A percentile compares a stretch with the other conserved stretches of the same genome.
phyloP scores from a whole-genome alignment of 2,888 invertebrate species.

The Hyppa rectilinea region DNA sequence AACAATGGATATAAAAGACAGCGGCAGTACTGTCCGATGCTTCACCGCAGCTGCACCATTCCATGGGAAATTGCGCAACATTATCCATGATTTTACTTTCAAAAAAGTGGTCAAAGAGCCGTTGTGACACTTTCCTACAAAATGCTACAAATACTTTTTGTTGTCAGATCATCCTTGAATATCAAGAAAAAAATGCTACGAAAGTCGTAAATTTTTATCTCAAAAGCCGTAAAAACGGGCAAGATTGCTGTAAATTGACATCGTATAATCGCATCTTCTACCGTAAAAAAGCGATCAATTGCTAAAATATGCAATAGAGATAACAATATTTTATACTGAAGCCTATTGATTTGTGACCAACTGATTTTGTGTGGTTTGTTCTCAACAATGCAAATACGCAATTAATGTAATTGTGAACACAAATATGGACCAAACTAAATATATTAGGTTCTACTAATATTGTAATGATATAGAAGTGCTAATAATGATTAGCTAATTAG shows the following conservation, averaged over 20 bases:
- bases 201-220: conserved; percentile 64
- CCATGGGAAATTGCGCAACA: no score
- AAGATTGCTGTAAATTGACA: conserved; percentile 68
- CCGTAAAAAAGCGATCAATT: conserved; percentile 64
- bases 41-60: no score
- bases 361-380: conserved; percentile 36
- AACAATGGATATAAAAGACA: no score
- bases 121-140: conserved; percentile 20
- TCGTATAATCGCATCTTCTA: conserved; percentile 63
- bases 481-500: conserved; percentile 7
- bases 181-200: conserved; percentile 59
- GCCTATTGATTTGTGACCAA: conserved; percentile 47
- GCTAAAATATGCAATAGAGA: conserved; percentile 64
- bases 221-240: conserved; percentile 57
- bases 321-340: conserved; percentile 54
- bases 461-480: conserved; percentile 2
- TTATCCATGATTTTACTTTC: conserved; percentile 21
- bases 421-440: conserved; percentile 24
- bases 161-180: conserved; percentile 60
- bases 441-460: conserved; percentile 14
- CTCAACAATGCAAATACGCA: conserved; percentile 17
- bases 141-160: conserved; percentile 54
- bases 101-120: conserved; percentile 7
- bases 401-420: conserved; percentile 33
- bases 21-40: no score